These are phyloP conservation scores for Drosophila mettleri DNA, from an alignment of 2,888 invertebrate genomes.

Conservation along the genomic window DNA sequence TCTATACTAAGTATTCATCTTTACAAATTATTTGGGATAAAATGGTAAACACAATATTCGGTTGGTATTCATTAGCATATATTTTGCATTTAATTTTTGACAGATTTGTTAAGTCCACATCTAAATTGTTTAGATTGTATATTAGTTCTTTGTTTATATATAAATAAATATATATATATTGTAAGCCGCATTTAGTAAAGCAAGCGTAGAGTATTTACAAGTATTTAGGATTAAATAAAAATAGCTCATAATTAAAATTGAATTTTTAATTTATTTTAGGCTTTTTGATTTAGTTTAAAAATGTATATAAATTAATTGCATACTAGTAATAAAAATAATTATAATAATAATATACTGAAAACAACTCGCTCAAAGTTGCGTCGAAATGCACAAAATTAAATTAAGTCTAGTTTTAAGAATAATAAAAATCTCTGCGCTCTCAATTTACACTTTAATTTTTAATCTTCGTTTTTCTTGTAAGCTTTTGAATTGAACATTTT, in stretches of 20 bases:
- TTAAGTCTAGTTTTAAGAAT: slow-evolving; percentile 17
- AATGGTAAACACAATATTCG: neutral
- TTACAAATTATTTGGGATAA: neutral
- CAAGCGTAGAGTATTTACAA: slow-evolving; percentile 51
- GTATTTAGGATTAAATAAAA: slow-evolving; percentile 36
- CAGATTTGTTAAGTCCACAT: slow-evolving; percentile 43
- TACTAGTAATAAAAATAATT: slow-evolving; percentile 19
- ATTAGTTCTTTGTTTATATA: slow-evolving; percentile 3
- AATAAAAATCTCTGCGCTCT: slow-evolving; percentile 28
- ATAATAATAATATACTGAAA: slow-evolving; percentile 65
- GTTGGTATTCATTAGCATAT: slow-evolving; percentile 5
- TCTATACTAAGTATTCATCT: slow-evolving; percentile 11
- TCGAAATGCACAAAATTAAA: slow-evolving; percentile 53
- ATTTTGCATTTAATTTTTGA: neutral
- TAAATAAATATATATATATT: slow-evolving; percentile 11
- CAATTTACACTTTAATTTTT: slow-evolving; percentile 39
- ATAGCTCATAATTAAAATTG: slow-evolving; percentile 31
- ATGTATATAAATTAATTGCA: slow-evolving; percentile 46
- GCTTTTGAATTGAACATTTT: slow-evolving; percentile 21
- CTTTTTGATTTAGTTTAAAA: slow-evolving; percentile 36
- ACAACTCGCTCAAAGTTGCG: slow-evolving; percentile 64
- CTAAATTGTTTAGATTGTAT: slow-evolving; percentile 12
- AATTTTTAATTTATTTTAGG: slow-evolving; percentile 45
- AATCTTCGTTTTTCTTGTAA: slow-evolving; percentile 8
- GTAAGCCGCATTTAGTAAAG: slow-evolving; percentile 30